These are phyloP conservation scores for Amphibalanus amphitrite DNA, from an alignment of 1,140 invertebrate genomes.

Conservation along the genomic window DNA sequence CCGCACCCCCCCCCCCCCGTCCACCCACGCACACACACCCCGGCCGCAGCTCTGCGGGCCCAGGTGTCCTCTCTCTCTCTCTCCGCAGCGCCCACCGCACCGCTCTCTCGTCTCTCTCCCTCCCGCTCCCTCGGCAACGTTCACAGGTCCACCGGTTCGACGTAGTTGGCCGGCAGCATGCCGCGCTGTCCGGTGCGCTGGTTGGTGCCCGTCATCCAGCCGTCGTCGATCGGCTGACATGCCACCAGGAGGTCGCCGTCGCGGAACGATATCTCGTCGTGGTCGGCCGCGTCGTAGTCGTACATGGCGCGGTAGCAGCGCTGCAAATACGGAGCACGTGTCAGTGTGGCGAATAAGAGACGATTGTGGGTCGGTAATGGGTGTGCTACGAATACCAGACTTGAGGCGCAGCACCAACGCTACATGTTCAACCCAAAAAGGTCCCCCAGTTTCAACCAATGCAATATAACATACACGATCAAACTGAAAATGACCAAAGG, in stretches of 20 bases:
- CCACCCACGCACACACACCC: no score
- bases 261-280: constrained; percentile 87
- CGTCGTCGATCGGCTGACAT: constrained; percentile 83
- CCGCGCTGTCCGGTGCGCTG: constrained; percentile 82
- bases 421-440: neutral
- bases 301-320: constrained; percentile 83
- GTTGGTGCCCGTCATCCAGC: constrained; percentile 95
- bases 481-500: no score
- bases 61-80: no score
- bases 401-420: neutral
- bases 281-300: constrained; percentile 91
- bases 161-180: constrained; percentile 97
- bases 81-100: no score
- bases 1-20: no score
- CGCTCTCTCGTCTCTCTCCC: no score
- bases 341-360: neutral
- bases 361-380: neutral
- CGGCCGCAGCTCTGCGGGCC: no score
- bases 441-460: no score
- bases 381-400: neutral
- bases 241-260: constrained; percentile 93
- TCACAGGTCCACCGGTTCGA: constrained; percentile 51
- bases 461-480: no score
- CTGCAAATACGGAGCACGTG: no score
- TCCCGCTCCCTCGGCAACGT: no score